Conservation (phyloP, 2,797 vertebrate genomes). For the Spizella passerina region DNA sequence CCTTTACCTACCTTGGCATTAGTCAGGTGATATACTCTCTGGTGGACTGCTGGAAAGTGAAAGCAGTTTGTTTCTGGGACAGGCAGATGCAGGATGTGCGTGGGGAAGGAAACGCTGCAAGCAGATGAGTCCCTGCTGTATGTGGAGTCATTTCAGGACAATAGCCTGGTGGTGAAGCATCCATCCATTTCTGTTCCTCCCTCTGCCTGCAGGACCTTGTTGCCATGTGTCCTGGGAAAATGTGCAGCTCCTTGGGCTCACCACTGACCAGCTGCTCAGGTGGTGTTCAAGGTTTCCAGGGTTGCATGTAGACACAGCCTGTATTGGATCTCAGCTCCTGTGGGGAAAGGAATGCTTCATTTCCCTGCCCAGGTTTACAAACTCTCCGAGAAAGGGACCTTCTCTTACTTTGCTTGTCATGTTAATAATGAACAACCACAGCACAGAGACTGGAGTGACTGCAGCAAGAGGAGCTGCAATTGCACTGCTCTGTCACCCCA, state of each 20-base stretch:
- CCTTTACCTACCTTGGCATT: not conserved
- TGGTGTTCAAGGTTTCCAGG: not conserved
- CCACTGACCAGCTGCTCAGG: not conserved
- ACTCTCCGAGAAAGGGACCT: not conserved
- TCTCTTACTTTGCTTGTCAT: not conserved
- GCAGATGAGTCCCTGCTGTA: not conserved
- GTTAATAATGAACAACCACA: not conserved
- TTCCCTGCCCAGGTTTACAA: not conserved
- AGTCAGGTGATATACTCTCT: not conserved
- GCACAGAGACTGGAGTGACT: not conserved
- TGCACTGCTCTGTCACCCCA: accelerated
- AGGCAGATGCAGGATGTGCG: not conserved
- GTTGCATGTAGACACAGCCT: not conserved
- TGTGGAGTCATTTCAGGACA: not conserved
- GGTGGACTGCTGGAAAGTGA: not conserved
- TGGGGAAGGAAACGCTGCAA: not conserved
- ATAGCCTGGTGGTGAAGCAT: accelerated
- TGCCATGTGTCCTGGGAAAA: not conserved
- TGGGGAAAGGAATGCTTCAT: not conserved
- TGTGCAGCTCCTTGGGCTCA: accelerated
- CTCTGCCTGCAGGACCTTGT: not conserved
- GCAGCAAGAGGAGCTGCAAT: accelerated
- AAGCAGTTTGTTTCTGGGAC: not conserved
- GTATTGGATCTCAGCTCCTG: not conserved
- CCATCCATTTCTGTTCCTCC: not conserved